A percentile compares a stretch with the other conserved stretches of the same genome.
phyloP scores from a whole-genome alignment of 2,888 invertebrate genomes.

The Callimorpha dominula region DNA sequence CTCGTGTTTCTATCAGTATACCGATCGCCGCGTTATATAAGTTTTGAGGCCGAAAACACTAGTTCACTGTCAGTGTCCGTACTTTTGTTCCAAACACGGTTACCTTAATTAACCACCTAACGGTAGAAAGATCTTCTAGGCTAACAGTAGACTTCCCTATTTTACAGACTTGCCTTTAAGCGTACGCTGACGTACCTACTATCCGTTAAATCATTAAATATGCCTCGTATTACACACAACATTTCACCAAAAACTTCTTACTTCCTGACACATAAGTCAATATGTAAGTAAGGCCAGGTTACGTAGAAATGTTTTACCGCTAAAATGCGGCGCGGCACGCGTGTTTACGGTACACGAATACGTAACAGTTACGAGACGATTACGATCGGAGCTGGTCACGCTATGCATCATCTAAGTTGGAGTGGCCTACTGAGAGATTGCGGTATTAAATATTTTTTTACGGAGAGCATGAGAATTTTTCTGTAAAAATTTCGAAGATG shows the following conservation, averaged over 20 bases:
- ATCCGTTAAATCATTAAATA: background rate
- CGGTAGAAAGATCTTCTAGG: background rate
- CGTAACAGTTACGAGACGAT: conserved; percentile 57
- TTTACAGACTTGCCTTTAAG: too few relatives aligned
- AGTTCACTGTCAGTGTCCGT: background rate
- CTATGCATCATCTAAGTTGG: conserved; percentile 17
- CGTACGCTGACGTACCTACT: background rate
- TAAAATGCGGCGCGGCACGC: conserved; percentile 23
- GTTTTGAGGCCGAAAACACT: background rate
- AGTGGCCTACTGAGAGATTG: background rate
- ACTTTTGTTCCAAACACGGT: background rate
- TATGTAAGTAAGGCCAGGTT: conserved; percentile 2
- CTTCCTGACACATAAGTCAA: conserved; percentile 7
- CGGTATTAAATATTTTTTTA: background rate
- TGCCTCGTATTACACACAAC: background rate
- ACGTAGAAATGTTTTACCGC: conserved; percentile 36
- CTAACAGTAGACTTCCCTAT: background rate
- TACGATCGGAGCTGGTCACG: conserved; percentile 51
- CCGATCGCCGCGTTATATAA: too few relatives aligned
- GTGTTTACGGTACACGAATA: conserved; percentile 43
- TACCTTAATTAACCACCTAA: background rate
- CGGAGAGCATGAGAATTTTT: background rate
- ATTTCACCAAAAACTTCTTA: background rate
- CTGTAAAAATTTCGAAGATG: too few relatives aligned
- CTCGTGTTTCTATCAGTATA: too few relatives aligned